Percentiles rank a stretch among this genome's conserved stretches.
Evolutionary conservation across 1,140 invertebrate species (phyloP).

Genomic region (Orchestia grillus): DNA sequence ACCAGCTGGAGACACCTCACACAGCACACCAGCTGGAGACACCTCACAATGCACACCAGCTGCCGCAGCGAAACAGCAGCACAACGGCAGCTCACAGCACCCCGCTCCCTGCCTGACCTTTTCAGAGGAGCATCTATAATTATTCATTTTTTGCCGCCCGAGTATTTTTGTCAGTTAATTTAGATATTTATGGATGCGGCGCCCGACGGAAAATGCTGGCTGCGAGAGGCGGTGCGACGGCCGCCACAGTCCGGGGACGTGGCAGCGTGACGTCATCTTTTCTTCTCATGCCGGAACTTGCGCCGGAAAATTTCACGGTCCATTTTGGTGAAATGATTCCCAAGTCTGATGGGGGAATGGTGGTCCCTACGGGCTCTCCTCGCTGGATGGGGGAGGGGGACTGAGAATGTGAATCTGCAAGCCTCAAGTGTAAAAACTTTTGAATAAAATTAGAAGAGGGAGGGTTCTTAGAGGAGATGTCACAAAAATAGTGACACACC

Average conservation of each 20-base stretch:
- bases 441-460: no score
- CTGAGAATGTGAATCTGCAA: not conserved
- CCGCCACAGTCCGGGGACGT: not conserved
- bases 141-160: no score
- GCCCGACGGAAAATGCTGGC: no score
- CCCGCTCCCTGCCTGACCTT: no score
- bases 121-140: no score
- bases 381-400: not conserved
- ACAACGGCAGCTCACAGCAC: not conserved
- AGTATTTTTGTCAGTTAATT: no score
- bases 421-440: not conserved
- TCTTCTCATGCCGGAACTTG: no score
- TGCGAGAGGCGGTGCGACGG: not conserved
- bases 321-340: not conserved
- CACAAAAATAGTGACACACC: no score
- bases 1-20: not conserved
- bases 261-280: not conserved
- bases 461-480: no score
- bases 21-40: not conserved
- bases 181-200: no score
- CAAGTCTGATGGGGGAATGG: not conserved
- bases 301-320: not conserved
- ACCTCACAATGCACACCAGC: not conserved
- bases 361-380: no score
- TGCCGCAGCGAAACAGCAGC: not conserved